Conservation (phyloP, 2,113 vertebrate genomes). For the Hippocampus guttulatus region DNA sequence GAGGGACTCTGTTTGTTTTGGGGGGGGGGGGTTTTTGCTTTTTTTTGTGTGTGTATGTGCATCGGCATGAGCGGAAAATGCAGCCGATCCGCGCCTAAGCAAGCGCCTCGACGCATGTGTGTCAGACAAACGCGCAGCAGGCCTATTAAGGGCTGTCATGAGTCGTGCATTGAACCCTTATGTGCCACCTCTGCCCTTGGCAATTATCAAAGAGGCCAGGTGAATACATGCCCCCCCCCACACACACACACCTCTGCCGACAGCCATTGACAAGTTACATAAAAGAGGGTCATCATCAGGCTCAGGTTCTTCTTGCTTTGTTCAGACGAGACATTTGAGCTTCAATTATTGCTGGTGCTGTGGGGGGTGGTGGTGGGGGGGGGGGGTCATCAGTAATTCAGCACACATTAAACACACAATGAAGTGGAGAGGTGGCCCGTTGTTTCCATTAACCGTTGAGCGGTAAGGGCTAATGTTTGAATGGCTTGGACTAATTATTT, state of each 20-base stretch:
- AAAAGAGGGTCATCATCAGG: conserved; percentile 54
- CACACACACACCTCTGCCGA: conserved; percentile 2
- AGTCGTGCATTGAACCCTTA: conserved; percentile 26
- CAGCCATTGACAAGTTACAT: conserved; percentile 60
- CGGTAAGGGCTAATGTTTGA: conserved; percentile 8
- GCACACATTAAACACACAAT: conserved; percentile 11
- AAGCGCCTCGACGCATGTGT: conserved; percentile 6
- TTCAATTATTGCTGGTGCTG: conserved; percentile 51
- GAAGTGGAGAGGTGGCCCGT: neutral
- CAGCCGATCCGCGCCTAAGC: neutral
- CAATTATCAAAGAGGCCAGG: conserved; percentile 26
- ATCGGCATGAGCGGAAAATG: neutral
- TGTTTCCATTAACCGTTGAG: conserved; percentile 28
- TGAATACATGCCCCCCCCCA: conserved; percentile 31
- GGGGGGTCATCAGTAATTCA: conserved; percentile 17
- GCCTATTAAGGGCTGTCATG: conserved; percentile 40
- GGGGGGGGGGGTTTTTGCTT: no score
- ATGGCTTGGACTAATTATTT: conserved; percentile 4
- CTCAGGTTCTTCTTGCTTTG: conserved; percentile 55
- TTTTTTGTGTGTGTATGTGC: neutral
- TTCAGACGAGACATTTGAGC: conserved; percentile 47
- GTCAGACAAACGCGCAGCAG: conserved; percentile 23
- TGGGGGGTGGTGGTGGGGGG: neutral
- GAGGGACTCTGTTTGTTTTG: no score
- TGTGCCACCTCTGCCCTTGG: neutral